A percentile compares a stretch with the other conserved stretches of the same genome.
These are phyloP conservation scores for Cyphomyrus discorhynchus DNA, from an alignment of 2,113 vertebrate species.

Conservation along the genomic window DNA sequence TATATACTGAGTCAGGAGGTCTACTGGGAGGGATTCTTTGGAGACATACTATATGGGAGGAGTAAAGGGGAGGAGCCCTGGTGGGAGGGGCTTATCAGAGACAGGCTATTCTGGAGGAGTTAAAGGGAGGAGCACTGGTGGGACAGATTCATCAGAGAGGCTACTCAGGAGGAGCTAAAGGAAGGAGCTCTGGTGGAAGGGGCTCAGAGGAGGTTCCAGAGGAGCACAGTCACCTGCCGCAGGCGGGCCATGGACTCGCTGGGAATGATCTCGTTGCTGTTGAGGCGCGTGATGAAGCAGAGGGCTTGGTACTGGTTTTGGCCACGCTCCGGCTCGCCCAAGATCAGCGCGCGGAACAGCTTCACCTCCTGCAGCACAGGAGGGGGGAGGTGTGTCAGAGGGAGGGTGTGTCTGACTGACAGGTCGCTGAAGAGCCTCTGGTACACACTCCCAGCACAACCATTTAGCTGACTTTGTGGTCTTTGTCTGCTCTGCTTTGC, in stretches of 20 bases:
- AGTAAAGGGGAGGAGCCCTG: background rate
- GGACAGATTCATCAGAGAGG: background rate
- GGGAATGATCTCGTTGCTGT: conserved; percentile 91
- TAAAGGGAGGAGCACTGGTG: background rate
- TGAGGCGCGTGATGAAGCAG: conserved; percentile 84
- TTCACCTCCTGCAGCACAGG: conserved; percentile 79
- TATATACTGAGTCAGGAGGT: background rate
- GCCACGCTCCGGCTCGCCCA: conserved; percentile 90
- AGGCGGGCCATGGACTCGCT: conserved; percentile 96
- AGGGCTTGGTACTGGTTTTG: conserved; percentile 93
- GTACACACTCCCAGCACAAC: background rate
- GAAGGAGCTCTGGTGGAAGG: background rate
- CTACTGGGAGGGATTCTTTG: background rate
- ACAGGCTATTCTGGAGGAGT: background rate
- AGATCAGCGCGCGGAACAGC: conserved; percentile 89
- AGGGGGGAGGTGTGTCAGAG: background rate
- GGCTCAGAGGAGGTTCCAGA: background rate
- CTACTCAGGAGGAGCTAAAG: background rate
- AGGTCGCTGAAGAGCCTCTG: background rate
- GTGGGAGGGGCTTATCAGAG: background rate
- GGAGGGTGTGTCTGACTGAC: background rate
- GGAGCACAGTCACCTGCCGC: conserved; percentile 67
- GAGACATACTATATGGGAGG: background rate
- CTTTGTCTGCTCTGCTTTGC: background rate
- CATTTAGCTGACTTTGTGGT: background rate